Conservation (phyloP, 2,888 invertebrate species). For the Aporophyla lueneburgensis region DNA sequence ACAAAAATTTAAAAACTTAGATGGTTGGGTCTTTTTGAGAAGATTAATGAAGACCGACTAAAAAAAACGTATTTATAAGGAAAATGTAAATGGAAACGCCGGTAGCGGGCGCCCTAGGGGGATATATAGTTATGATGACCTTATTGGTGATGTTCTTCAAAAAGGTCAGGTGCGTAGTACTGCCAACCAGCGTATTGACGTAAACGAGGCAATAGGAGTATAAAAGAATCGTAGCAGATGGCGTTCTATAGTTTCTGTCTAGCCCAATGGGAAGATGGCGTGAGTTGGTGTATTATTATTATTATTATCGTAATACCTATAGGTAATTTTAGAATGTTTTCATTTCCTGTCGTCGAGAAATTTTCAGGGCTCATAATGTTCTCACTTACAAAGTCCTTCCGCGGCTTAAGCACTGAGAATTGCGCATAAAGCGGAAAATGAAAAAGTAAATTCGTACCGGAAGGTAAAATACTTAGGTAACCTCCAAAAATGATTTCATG, state of each 20-base stretch:
- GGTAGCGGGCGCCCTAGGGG: no score
- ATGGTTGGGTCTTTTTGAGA: no score
- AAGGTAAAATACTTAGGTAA: slow-evolving; percentile 3
- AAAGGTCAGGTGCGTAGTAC: no score
- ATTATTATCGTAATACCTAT: not conserved
- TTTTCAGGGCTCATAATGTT: slow-evolving; percentile 38
- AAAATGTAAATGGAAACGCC: no score
- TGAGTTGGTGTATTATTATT: not conserved
- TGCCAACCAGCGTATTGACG: no score
- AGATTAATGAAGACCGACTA: no score
- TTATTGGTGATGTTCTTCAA: no score
- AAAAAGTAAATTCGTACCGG: slow-evolving; percentile 45
- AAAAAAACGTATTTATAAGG: no score
- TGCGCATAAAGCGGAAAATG: slow-evolving; percentile 43
- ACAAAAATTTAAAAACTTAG: no score
- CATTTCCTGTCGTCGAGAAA: slow-evolving; percentile 44
- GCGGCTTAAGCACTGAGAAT: slow-evolving; percentile 48
- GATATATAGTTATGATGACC: no score
- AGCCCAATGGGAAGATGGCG: not conserved
- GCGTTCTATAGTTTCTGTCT: not conserved
- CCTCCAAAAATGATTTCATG: not conserved
- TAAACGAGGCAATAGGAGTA: not conserved
- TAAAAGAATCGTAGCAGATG: not conserved
- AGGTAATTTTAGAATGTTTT: slow-evolving; percentile 12
- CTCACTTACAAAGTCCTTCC: slow-evolving; percentile 52